Percentiles rank a stretch among this genome's conserved stretches.
These are phyloP conservation scores for Microcebus griseorufus DNA, from an alignment of 2,113 vertebrate species.

Conservation along the genomic window DNA sequence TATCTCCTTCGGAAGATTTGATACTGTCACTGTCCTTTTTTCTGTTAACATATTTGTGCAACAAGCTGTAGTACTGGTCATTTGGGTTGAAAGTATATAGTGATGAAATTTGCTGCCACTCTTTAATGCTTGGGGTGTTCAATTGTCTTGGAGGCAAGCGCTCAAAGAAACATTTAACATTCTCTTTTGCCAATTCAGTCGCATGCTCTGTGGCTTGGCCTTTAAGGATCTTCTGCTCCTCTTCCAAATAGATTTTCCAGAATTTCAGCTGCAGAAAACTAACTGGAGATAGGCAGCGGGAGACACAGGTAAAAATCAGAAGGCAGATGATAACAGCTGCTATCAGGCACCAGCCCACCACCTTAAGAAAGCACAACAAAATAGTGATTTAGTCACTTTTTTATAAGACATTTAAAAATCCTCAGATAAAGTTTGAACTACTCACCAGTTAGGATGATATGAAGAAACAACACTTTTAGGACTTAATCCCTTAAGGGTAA, in stretches of 20 bases:
- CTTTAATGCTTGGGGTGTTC: slow-evolving; percentile 78
- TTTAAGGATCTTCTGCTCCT: slow-evolving; percentile 83
- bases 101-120: slow-evolving; percentile 85
- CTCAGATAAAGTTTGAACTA: not conserved
- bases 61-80: slow-evolving; percentile 83
- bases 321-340: slow-evolving; percentile 49
- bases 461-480: not conserved
- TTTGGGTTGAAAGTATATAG: slow-evolving; percentile 76
- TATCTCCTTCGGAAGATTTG: fast-evolving
- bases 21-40: fast-evolving
- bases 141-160: not conserved
- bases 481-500: not conserved
- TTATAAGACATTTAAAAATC: not conserved
- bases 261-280: slow-evolving; percentile 88
- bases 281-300: slow-evolving; percentile 82
- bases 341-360: slow-evolving; percentile 89
- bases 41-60: slow-evolving; percentile 82
- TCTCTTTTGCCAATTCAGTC: slow-evolving; percentile 84
- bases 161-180: slow-evolving; percentile 87
- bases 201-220: slow-evolving; percentile 81
- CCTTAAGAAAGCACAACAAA: slow-evolving; percentile 76
- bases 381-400: not conserved
- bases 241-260: slow-evolving; percentile 84
- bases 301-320: slow-evolving; percentile 77
- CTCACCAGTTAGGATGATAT: not conserved